These are phyloP conservation scores for Drosophila azteca DNA, from an alignment of 1,140 invertebrate genomes.

Conservation along the genomic window DNA sequence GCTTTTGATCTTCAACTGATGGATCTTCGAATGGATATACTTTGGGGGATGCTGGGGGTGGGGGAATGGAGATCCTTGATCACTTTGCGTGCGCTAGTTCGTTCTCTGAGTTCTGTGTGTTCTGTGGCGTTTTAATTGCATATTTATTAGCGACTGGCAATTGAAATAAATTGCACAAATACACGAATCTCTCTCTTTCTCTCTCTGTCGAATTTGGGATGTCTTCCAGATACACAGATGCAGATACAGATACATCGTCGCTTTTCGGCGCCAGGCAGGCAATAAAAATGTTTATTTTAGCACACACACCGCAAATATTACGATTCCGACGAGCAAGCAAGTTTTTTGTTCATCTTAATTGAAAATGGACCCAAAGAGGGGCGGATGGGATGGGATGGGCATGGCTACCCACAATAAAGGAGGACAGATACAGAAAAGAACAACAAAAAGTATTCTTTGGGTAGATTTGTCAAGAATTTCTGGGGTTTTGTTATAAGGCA, in stretches of 20 bases:
- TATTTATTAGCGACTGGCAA: slow-evolving; percentile 71
- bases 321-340: slow-evolving; percentile 53
- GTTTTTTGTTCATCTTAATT: slow-evolving; percentile 64
- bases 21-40: slow-evolving; percentile 28
- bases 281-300: slow-evolving; percentile 77
- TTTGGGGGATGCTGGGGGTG: neutral
- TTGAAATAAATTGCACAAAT: slow-evolving; percentile 64
- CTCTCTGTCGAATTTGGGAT: slow-evolving; percentile 31
- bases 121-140: slow-evolving; percentile 62
- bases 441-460: slow-evolving; percentile 5
- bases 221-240: slow-evolving; percentile 32
- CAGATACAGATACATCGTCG: slow-evolving; percentile 40
- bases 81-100: slow-evolving; percentile 57
- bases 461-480: slow-evolving; percentile 57
- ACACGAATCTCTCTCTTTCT: slow-evolving; percentile 42
- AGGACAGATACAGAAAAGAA: slow-evolving; percentile 21
- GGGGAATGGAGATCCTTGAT: slow-evolving; percentile 25
- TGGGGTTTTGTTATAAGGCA: neutral
- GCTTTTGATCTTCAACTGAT: slow-evolving; percentile 56
- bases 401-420: slow-evolving; percentile 18
- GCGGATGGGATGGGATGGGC: slow-evolving; percentile 3
- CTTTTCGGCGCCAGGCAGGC: slow-evolving; percentile 62
- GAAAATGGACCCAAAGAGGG: slow-evolving; percentile 40
- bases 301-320: slow-evolving; percentile 49
- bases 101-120: slow-evolving; percentile 49